Percentiles rank a stretch among this genome's conserved stretches.
phyloP scores from a whole-genome alignment of 2,113 vertebrate species.

The Drymodes brunneopygia region DNA sequence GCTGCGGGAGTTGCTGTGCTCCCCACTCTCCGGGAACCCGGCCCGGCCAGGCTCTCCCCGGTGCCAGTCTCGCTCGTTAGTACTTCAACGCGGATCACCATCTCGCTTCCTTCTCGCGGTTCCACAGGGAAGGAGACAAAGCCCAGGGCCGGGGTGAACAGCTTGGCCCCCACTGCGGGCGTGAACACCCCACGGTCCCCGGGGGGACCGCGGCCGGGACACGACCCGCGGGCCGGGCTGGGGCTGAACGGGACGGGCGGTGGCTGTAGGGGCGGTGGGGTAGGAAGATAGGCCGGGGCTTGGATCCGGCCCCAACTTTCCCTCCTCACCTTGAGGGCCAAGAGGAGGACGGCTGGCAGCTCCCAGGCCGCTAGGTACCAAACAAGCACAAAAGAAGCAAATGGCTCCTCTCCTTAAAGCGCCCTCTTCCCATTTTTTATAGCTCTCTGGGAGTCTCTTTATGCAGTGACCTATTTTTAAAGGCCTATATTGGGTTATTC shows the following conservation, averaged over 20 bases:
- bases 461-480: slow-evolving; percentile 74
- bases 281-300: not conserved
- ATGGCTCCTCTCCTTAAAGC: slow-evolving; percentile 69
- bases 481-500: slow-evolving; percentile 72
- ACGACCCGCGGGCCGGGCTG: too few species aligned
- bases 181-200: not conserved
- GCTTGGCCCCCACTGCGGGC: not conserved
- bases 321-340: slow-evolving; percentile 13
- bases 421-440: slow-evolving; percentile 67
- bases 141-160: not conserved
- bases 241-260: not conserved
- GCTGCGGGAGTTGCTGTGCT: too few species aligned
- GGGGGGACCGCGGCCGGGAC: not conserved
- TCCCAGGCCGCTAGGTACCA: slow-evolving; percentile 42
- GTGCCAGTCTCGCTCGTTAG: not conserved
- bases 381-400: slow-evolving; percentile 57
- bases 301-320: not conserved
- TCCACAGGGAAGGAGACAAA: not conserved
- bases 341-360: not conserved
- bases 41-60: too few species aligned
- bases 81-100: not conserved
- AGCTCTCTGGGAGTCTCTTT: slow-evolving; percentile 72
- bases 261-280: not conserved
- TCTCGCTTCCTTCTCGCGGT: not conserved
- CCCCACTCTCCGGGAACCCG: too few species aligned